phyloP scores from a whole-genome alignment of 1,140 invertebrate genomes.

The Sinella curviseta region DNA sequence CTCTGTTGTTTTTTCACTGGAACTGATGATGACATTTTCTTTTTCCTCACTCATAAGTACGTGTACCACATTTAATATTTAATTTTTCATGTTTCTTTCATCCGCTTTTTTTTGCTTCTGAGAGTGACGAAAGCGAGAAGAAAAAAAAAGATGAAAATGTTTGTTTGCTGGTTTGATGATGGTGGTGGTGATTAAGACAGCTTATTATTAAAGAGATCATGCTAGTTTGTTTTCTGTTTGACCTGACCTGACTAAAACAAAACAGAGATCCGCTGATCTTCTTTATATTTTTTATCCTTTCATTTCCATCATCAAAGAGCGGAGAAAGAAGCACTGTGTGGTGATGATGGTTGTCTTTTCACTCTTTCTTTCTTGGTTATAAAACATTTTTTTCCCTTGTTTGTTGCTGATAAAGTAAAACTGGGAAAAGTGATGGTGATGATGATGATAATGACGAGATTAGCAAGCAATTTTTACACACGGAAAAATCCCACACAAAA shows the following conservation, averaged over 20 bases:
- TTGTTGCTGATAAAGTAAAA: no score
- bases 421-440: no score
- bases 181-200: slow-evolving; percentile 3
- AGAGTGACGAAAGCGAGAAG: neutral
- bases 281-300: neutral
- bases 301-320: neutral
- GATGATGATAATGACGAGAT: slow-evolving; percentile 10
- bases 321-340: no score
- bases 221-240: neutral
- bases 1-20: neutral
- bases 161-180: neutral
- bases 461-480: slow-evolving; percentile 3
- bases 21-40: slow-evolving; percentile 1
- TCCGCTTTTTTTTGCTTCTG: neutral
- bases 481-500: neutral
- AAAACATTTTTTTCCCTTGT: no score
- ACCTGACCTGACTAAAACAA: slow-evolving; percentile 7
- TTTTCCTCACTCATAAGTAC: neutral
- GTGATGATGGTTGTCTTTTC: no score
- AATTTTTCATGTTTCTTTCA: neutral
- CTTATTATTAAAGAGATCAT: neutral
- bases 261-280: neutral
- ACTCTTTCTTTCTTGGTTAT: no score
- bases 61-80: neutral
- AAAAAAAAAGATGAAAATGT: neutral